These are phyloP conservation scores for Ennomos erosarius DNA, from an alignment of 2,888 invertebrate genomes.

Conservation along the genomic window DNA sequence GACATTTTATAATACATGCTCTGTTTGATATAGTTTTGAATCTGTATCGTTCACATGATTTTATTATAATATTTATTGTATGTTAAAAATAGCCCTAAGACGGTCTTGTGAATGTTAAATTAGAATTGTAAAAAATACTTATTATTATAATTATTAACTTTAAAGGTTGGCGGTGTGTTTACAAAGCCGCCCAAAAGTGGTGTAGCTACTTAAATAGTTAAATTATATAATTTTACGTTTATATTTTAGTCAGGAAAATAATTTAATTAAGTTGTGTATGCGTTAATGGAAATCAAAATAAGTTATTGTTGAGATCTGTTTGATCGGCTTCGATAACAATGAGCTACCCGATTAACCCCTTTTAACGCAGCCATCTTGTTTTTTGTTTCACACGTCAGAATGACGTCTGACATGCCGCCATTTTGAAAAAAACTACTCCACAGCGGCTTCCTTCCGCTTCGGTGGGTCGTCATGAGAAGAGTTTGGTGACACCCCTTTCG, in stretches of 20 bases:
- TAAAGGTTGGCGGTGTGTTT: no score
- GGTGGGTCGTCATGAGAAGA: conserved; percentile 80
- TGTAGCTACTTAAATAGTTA: background rate
- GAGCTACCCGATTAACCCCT: conserved; percentile 56
- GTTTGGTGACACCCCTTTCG: conserved; percentile 79
- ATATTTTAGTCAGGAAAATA: no score
- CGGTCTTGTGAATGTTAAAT: no score
- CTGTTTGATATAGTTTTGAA: no score
- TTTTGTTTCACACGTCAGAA: conserved; percentile 70
- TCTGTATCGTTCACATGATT: no score
- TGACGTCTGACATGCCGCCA: conserved; percentile 81
- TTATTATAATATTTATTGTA: no score
- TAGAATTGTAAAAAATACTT: no score
- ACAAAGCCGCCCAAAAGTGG: no score
- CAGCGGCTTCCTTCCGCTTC: conserved; percentile 83
- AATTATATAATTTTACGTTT: background rate
- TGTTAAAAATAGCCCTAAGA: no score
- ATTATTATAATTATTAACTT: no score
- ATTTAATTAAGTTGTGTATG: background rate
- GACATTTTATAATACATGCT: no score
- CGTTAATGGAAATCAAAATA: background rate
- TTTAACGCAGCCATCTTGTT: conserved; percentile 75
- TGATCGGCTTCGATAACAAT: conserved; percentile 41
- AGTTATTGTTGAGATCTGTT: conserved; percentile 12
- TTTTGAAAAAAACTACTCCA: conserved; percentile 80